phyloP scores from a whole-genome alignment of 2,888 invertebrate genomes.

The Meteorus colon region DNA sequence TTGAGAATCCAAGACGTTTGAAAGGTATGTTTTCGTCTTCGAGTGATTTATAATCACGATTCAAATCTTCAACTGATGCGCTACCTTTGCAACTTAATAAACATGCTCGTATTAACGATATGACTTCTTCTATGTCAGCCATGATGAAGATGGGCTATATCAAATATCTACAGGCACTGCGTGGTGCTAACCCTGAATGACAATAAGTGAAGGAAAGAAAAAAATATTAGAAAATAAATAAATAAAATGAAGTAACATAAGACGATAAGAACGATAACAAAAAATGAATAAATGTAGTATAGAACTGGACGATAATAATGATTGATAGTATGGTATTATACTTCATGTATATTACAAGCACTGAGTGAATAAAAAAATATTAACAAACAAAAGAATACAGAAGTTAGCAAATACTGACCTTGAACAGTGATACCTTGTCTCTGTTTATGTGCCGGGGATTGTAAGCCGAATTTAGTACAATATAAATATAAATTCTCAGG shows the following conservation, averaged over 20 bases:
- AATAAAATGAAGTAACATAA: too few relatives aligned
- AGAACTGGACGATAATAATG: too few relatives aligned
- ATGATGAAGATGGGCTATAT: constrained; percentile 45
- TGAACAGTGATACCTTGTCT: background rate
- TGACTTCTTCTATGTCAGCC: constrained; percentile 75
- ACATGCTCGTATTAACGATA: constrained; percentile 74
- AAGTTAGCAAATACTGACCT: background rate
- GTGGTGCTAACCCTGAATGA: background rate
- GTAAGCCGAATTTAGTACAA: background rate
- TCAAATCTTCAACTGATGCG: constrained; percentile 74
- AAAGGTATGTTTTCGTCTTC: constrained; percentile 80
- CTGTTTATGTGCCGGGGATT: background rate
- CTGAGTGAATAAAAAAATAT: background rate
- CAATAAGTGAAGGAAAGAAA: too few relatives aligned
- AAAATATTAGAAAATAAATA: too few relatives aligned
- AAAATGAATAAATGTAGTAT: too few relatives aligned
- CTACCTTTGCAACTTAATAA: constrained; percentile 76
- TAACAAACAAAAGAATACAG: background rate
- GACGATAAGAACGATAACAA: too few relatives aligned
- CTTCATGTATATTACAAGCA: background rate
- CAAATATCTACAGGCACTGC: background rate
- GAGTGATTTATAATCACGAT: constrained; percentile 78
- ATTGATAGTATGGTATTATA: too few relatives aligned
- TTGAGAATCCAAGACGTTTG: constrained; percentile 76
- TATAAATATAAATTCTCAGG: background rate